Conservation (phyloP, 2,888 invertebrate species). For the Stomorhina lunata region DNA sequence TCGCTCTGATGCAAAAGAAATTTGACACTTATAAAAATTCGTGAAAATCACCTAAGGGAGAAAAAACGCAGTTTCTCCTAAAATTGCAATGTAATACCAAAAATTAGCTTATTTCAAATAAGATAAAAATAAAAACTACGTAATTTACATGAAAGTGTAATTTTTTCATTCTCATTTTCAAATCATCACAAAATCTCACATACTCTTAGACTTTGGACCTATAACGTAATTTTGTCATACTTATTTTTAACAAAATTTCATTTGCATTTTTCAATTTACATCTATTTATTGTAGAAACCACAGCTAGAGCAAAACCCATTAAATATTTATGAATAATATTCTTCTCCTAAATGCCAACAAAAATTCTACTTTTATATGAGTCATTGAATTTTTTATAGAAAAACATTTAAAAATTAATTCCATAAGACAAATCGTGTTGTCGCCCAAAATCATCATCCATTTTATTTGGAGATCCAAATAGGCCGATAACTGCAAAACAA, state of each 20-base stretch:
- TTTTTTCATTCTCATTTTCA: too few relatives aligned
- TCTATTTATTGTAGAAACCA: neutral
- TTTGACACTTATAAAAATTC: too few relatives aligned
- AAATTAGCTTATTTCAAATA: too few relatives aligned
- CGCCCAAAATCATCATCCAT: constrained; percentile 3
- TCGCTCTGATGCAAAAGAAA: too few relatives aligned
- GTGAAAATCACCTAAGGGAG: too few relatives aligned
- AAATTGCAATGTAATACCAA: too few relatives aligned
- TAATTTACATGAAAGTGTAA: too few relatives aligned
- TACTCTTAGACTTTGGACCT: constrained; percentile 1
- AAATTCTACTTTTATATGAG: constrained; percentile 20
- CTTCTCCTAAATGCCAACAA: constrained; percentile 24
- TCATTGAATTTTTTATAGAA: constrained; percentile 22
- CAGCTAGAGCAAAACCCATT: too few relatives aligned
- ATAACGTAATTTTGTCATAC: constrained; percentile 5
- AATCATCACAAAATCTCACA: neutral
- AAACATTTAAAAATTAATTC: neutral
- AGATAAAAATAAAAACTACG: too few relatives aligned
- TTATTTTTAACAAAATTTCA: constrained; percentile 35
- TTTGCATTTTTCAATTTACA: constrained; percentile 25
- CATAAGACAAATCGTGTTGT: constrained; percentile 18
- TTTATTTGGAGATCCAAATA: constrained; percentile 20
- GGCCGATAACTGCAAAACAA: neutral
- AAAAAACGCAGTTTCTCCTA: too few relatives aligned
- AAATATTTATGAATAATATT: constrained; percentile 44